These are phyloP conservation scores for Coregonus clupeaformis DNA, from an alignment of 2,113 vertebrate genomes.

Conservation along the genomic window DNA sequence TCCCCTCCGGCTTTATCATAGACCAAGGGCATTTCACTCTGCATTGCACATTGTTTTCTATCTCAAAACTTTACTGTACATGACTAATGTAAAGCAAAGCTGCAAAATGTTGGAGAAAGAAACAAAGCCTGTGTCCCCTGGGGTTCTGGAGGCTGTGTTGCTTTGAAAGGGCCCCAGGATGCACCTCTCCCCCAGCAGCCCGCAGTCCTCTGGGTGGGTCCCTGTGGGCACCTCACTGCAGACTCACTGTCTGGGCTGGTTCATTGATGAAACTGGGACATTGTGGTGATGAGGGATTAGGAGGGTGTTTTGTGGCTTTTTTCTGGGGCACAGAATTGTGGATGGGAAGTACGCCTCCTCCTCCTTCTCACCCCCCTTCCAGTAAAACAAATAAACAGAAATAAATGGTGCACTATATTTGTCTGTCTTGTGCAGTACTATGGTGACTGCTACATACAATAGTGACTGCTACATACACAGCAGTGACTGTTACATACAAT, in stretches of 20 bases:
- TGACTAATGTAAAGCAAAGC: neutral
- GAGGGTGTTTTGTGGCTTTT: slow-evolving; percentile 37
- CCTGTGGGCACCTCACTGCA: slow-evolving; percentile 43
- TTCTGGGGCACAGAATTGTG: slow-evolving; percentile 35
- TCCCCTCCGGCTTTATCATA: neutral
- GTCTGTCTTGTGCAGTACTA: neutral
- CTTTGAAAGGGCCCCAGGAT: slow-evolving; percentile 38
- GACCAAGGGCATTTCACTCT: neutral
- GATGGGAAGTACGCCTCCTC: slow-evolving; percentile 12
- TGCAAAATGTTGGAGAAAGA: slow-evolving; percentile 32
- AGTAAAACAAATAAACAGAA: neutral
- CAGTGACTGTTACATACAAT: too few species aligned
- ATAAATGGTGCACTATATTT: neutral
- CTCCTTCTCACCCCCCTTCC: neutral
- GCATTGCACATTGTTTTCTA: neutral
- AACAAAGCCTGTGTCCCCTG: slow-evolving; percentile 16
- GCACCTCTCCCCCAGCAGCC: slow-evolving; percentile 34
- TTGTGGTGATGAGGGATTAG: slow-evolving; percentile 34
- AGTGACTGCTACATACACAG: too few species aligned
- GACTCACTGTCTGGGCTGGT: slow-evolving; percentile 52
- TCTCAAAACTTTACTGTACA: neutral
- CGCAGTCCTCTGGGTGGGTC: slow-evolving; percentile 42
- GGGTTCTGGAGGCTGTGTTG: neutral
- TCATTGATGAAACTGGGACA: slow-evolving; percentile 46
- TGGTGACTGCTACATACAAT: neutral